Percentiles rank a stretch among this genome's conserved stretches.
Evolutionary conservation across 2,888 invertebrate genomes (phyloP).

Genomic region (Resseliella maxima): DNA sequence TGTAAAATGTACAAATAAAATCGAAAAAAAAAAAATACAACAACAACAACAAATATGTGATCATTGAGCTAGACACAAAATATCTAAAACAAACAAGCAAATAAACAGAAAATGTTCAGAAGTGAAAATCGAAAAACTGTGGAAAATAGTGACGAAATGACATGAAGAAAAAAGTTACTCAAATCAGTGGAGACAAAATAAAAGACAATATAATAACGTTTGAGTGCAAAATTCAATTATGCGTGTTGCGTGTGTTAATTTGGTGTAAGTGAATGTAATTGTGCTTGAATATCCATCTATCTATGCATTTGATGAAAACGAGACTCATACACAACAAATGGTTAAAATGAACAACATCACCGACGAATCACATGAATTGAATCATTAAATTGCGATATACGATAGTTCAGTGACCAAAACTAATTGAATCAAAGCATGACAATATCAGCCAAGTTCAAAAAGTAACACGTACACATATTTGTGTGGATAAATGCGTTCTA

Average conservation of each 20-base stretch:
- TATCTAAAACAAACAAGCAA: too few species aligned
- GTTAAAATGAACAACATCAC: neutral
- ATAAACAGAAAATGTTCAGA: too few species aligned
- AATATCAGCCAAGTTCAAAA: neutral
- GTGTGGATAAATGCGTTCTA: conserved; percentile 2
- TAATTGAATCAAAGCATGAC: conserved; percentile 11
- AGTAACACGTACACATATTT: conserved; percentile 5
- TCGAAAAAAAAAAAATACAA: too few species aligned
- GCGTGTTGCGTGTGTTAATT: conserved; percentile 33
- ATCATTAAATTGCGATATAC: conserved; percentile 2
- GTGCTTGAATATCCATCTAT: neutral
- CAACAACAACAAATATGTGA: neutral
- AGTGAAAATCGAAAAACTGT: neutral
- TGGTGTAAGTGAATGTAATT: conserved; percentile 18
- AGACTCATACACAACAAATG: neutral
- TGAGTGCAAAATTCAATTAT: conserved; percentile 38
- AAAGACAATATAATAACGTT: neutral
- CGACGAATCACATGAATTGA: neutral
- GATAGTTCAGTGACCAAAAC: conserved; percentile 38
- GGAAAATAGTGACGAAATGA: neutral
- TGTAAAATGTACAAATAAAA: neutral
- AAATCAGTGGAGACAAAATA: neutral
- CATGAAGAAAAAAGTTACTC: neutral
- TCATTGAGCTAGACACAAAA: neutral
- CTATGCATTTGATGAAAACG: neutral